Evolutionary conservation across 37 sponge, comb jelly and placozoan genomes (phyloP).

Genomic region (Geodia barretti): DNA sequence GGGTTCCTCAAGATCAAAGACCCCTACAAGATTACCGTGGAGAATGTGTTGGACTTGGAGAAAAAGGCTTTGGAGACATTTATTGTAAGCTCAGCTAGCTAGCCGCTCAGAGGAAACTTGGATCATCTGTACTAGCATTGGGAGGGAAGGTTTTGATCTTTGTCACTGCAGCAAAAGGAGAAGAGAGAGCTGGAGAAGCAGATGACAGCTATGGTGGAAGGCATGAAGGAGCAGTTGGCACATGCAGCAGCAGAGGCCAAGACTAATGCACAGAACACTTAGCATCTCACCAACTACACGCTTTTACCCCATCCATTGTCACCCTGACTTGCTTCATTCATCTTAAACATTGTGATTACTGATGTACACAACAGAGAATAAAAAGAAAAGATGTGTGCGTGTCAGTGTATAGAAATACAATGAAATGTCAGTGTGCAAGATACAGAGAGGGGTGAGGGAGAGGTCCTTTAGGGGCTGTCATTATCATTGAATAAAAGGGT

Average conservation of each 20-base stretch:
- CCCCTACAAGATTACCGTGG: slow-evolving; percentile 70
- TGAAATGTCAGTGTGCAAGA: neutral
- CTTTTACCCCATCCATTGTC: neutral
- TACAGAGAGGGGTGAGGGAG: too few species aligned
- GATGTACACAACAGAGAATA: neutral
- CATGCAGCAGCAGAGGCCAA: neutral
- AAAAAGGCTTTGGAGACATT: slow-evolving; percentile 39
- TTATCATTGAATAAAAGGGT: neutral
- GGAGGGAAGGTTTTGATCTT: neutral
- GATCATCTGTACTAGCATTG: neutral
- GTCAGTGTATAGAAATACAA: neutral
- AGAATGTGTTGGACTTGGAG: slow-evolving; percentile 66
- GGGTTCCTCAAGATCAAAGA: slow-evolving; percentile 66
- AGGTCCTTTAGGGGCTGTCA: too few species aligned
- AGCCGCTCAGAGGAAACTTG: neutral
- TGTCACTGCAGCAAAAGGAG: neutral
- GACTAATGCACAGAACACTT: neutral
- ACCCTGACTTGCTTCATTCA: neutral
- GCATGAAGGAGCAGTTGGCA: neutral
- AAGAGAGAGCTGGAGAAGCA: neutral
- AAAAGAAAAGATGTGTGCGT: neutral
- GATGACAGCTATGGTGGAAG: neutral
- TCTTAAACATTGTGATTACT: neutral
- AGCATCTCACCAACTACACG: neutral
- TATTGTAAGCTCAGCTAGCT: slow-evolving; percentile 25